Conservation (phyloP, 1,140 invertebrate species). For the Macrocentrus cingulum region DNA sequence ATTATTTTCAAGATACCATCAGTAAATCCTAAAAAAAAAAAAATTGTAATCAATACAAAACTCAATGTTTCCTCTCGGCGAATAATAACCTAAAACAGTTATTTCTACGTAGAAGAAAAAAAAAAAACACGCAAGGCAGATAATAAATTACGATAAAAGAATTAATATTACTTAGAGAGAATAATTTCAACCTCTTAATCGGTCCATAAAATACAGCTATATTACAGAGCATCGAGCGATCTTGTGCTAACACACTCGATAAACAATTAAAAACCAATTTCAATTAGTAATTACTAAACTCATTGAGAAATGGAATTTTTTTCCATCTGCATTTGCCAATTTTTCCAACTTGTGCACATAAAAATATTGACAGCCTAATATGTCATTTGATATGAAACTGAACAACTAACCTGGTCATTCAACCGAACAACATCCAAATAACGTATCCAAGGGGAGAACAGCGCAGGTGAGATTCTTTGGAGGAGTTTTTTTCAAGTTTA, state of each 20-base stretch:
- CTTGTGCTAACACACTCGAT: conserved; percentile 7
- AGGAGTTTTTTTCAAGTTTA: conserved; percentile 40
- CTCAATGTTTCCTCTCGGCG: no score
- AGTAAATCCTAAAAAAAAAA: conserved; percentile 17
- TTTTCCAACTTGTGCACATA: not conserved
- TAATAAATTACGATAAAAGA: conserved; percentile 10
- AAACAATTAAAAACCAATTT: no score
- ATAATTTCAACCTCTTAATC: not conserved
- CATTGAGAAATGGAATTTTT: conserved; percentile 1
- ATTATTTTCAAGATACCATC: not conserved
- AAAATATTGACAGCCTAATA: conserved; percentile 11
- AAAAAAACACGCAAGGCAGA: not conserved
- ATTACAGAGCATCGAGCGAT: conserved; percentile 8
- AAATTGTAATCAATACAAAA: no score
- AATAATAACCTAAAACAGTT: no score
- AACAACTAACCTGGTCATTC: not conserved
- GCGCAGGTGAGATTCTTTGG: conserved; percentile 57
- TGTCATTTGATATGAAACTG: conserved; percentile 9
- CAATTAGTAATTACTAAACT: no score
- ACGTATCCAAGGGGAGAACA: conserved; percentile 27
- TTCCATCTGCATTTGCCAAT: conserved; percentile 2
- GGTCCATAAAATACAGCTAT: conserved; percentile 7
- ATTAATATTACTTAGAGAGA: not conserved
- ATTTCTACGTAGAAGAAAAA: not conserved
- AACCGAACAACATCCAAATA: conserved; percentile 4